Base-by-base conservation (phyloP, 2,113 vertebrate genomes). In the Phalacrocorax pelagicus region DNA sequence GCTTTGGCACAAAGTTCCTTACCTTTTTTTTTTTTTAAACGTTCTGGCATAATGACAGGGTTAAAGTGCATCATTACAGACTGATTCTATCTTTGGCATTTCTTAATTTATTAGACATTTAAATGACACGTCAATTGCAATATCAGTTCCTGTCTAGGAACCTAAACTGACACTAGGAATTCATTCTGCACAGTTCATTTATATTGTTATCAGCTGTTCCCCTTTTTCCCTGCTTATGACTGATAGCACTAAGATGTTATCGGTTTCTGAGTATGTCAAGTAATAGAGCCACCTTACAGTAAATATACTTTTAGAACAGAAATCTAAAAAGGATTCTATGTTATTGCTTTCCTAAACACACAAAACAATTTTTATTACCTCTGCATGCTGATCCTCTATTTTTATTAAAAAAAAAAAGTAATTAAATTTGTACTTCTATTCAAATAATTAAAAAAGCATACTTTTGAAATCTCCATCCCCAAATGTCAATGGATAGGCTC, bases 391-490 rank as follows among this genome's bases (percentile, higher is more conserved):
- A 17, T 36, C 42, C 38, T 51, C 20, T 52, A 6, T 15, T 49
- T 72, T 81, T 94, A 63, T 40, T 38, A n/a, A n/a, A 38, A 51
- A 77, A 84, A 18, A 90, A 92, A 77, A 3, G 57, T n/a, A 6
- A 91, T 46, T 90, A 5, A 23, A n/a, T 82, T 81, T 55, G 10
- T 91, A 82, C 14, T 58, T 65, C 65, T 63, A 85, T 29, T 91
- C 16, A 91, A 92, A 79, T 58, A 81, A 95, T 49, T 89, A 97
- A 95, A 94, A 95, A 58, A 67, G 13, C 98, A 85, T 98, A 99
- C 99, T 98, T 99, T 99, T 99, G 97, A 99, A 99, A 84, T 99
- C 99, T 97, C 99, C 99, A 89, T 99, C 99, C 51, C 98, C 98
- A 94, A 98, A 97, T 30, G 99, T 99, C 85, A 99, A 97, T 6